Evolutionary conservation across 2,888 invertebrate genomes (phyloP).

Genomic region (Gari tellinella): DNA sequence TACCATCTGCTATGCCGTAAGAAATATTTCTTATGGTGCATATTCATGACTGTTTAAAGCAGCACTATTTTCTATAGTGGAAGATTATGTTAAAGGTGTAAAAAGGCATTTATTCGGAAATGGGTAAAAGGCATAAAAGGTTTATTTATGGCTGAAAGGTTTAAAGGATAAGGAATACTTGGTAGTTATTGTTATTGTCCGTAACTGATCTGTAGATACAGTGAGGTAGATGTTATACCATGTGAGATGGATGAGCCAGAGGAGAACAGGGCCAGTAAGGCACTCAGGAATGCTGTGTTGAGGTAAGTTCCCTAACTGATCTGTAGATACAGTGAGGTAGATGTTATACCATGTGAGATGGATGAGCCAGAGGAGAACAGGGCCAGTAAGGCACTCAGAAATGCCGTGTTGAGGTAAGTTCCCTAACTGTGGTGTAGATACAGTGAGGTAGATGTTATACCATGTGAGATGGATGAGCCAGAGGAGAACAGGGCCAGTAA

Average conservation of each 20-base stretch:
- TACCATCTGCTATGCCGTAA: no score
- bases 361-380: conserved; percentile 79
- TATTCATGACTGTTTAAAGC: no score
- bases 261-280: conserved; percentile 77
- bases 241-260: conserved; percentile 78
- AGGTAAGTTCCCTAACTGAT: no score
- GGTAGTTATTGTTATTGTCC: no score
- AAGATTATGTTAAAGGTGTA: no score
- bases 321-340: conserved; percentile 87
- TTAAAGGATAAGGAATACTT: no score
- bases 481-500: conserved; percentile 76
- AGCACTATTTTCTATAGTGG: no score
- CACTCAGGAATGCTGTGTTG: conserved; percentile 80
- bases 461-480: conserved; percentile 82
- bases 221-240: conserved; percentile 88
- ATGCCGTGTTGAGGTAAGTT: conserved; percentile 70
- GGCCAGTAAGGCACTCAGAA: conserved; percentile 78
- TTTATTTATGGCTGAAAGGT: no score
- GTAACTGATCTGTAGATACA: no score
- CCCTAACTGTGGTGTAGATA: conserved; percentile 75
- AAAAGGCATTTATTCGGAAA: no score
- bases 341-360: conserved; percentile 86
- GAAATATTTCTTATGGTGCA: no score
- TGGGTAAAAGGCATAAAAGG: no score
- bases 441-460: conserved; percentile 88